These are phyloP conservation scores for Cephalotes varians DNA, from an alignment of 2,888 invertebrate species.

Conservation along the genomic window DNA sequence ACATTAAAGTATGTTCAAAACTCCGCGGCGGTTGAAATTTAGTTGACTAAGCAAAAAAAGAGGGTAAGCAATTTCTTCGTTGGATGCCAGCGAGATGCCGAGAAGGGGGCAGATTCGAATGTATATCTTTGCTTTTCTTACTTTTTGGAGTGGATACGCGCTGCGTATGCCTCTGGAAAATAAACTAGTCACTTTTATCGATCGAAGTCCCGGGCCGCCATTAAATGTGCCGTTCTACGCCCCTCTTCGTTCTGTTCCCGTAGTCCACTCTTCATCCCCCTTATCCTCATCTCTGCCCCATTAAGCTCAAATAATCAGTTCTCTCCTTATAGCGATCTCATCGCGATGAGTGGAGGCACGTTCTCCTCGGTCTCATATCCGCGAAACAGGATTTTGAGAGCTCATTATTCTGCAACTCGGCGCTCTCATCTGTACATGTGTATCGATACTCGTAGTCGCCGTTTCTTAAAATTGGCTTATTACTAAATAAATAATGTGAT, in stretches of 20 bases:
- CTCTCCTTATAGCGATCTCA: conserved; percentile 66
- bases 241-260: conserved; percentile 5
- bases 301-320: conserved; percentile 73
- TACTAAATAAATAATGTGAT: background rate
- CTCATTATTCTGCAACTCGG: conserved; percentile 68
- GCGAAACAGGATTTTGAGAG: conserved; percentile 75
- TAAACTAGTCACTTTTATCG: conserved; percentile 75
- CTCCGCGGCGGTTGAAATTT: conserved; percentile 59
- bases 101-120: conserved; percentile 55
- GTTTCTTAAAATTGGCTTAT: conserved; percentile 18
- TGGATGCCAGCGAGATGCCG: conserved; percentile 44
- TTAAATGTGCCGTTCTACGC: conserved; percentile 68
- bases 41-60: conserved; percentile 71
- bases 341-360: conserved; percentile 66
- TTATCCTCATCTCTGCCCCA: conserved; percentile 61
- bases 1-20: conserved; percentile 48
- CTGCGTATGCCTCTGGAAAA: conserved; percentile 69
- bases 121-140: conserved; percentile 34
- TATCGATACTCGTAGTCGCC: background rate
- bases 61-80: conserved; percentile 70
- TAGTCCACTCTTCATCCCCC: conserved; percentile 38
- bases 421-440: background rate
- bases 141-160: conserved; percentile 41
- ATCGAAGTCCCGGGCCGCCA: conserved; percentile 70
- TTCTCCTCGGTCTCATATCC: conserved; percentile 68